Evolutionary conservation across 2,888 invertebrate species (phyloP).

Genomic region (Harmothoe impar): DNA sequence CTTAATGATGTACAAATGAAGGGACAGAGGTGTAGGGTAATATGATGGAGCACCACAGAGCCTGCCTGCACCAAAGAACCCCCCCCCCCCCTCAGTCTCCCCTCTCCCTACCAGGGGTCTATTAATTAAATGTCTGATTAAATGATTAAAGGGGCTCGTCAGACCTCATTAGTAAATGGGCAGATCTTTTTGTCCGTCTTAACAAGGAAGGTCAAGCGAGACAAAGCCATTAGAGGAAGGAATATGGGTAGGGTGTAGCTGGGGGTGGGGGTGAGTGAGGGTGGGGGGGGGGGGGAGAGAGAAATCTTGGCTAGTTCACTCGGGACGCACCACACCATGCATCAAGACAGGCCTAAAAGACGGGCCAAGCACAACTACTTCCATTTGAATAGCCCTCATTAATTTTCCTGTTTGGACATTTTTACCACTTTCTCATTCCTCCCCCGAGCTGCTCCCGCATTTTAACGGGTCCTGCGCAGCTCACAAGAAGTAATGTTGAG

Average conservation of each 20-base stretch:
- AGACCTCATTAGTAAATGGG: slow-evolving; percentile 49
- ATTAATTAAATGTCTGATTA: slow-evolving; percentile 51
- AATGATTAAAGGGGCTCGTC: slow-evolving; percentile 51
- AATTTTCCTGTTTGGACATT: not conserved
- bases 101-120: slow-evolving; percentile 24
- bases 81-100: not conserved
- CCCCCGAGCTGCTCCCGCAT: not conserved
- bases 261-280: not conserved
- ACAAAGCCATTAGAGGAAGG: slow-evolving; percentile 44
- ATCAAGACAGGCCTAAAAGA: not conserved
- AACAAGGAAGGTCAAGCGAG: slow-evolving; percentile 30
- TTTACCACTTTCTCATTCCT: slow-evolving; percentile 28
- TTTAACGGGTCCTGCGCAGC: not conserved
- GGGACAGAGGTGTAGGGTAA: no score
- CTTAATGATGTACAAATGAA: no score
- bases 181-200: slow-evolving; percentile 41
- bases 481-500: no score
- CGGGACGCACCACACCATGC: not conserved
- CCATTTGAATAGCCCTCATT: not conserved
- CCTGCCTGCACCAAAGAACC: not conserved
- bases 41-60: no score
- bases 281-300: not conserved
- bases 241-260: not conserved
- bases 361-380: not conserved
- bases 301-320: not conserved